Conservation (phyloP, 1,140 invertebrate species). For the Callitettix versicolor region DNA sequence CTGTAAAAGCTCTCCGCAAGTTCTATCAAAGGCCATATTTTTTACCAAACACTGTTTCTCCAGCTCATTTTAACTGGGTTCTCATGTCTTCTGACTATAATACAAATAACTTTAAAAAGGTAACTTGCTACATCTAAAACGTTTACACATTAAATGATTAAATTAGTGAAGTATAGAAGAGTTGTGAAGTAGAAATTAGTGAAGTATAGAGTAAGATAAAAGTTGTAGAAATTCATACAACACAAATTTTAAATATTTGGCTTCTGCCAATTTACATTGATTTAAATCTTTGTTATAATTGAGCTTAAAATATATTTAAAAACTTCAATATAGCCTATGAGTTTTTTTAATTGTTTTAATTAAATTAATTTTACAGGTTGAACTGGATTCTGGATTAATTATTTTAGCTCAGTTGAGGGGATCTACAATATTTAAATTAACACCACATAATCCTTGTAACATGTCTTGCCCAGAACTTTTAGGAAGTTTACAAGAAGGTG, state of each 20-base stretch:
- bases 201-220: too few species aligned
- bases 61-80: constrained; percentile 70
- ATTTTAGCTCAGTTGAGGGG: constrained; percentile 63
- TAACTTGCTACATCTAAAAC: constrained; percentile 24
- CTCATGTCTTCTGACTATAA: constrained; percentile 66
- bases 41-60: constrained; percentile 58
- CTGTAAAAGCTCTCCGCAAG: constrained; percentile 57
- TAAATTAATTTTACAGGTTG: constrained; percentile 39
- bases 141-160: too few species aligned
- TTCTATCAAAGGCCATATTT: constrained; percentile 65
- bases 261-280: too few species aligned
- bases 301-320: too few species aligned
- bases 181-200: too few species aligned
- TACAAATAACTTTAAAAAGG: constrained; percentile 56
- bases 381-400: constrained; percentile 54
- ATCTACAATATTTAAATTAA: constrained; percentile 48
- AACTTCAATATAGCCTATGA: too few species aligned
- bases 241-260: too few species aligned
- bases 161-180: too few species aligned
- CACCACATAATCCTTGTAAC: constrained; percentile 56
- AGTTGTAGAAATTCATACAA: too few species aligned
- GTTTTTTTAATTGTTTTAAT: too few species aligned
- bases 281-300: too few species aligned
- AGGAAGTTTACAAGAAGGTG: constrained; percentile 52
- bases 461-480: constrained; percentile 52